phyloP scores from a whole-genome alignment of 2,888 invertebrate genomes.

The Pocota personata region DNA sequence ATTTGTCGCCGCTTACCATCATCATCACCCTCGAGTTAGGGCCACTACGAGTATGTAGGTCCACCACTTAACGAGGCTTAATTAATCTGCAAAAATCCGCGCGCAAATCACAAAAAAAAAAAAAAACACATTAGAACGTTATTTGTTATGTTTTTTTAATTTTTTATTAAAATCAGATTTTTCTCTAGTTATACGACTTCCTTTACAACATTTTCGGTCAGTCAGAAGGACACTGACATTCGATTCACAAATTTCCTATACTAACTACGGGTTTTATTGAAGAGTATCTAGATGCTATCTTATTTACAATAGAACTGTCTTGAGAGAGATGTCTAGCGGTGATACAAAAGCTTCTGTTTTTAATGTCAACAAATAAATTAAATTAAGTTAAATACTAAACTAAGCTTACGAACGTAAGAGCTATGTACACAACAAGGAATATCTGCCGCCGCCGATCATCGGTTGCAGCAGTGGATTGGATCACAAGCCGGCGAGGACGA shows the following conservation, averaged over 20 bases:
- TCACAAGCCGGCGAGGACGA: conserved; percentile 25
- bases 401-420: conserved; percentile 56
- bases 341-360: conserved; percentile 56
- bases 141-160: conserved; percentile 34
- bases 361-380: conserved; percentile 72
- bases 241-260: conserved; percentile 53
- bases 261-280: conserved; percentile 67
- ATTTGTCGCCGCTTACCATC: conserved; percentile 12
- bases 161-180: conserved; percentile 67
- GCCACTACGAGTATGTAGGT: no score
- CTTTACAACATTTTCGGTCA: conserved; percentile 49
- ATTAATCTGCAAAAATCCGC: conserved; percentile 67
- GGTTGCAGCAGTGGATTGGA: conserved; percentile 29
- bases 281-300: no score
- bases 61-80: conserved; percentile 53
- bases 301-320: conserved; percentile 65
- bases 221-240: conserved; percentile 33
- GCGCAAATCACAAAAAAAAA: conserved; percentile 35
- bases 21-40: conserved; percentile 21
- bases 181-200: conserved; percentile 30
- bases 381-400: conserved; percentile 69
- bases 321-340: conserved; percentile 41
- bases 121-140: conserved; percentile 24
- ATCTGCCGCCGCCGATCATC: conserved; percentile 1
- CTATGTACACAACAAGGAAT: conserved; percentile 69